These are phyloP conservation scores for Rhabdomys dilectus DNA, from an alignment of 2,113 vertebrate genomes.

Conservation along the genomic window DNA sequence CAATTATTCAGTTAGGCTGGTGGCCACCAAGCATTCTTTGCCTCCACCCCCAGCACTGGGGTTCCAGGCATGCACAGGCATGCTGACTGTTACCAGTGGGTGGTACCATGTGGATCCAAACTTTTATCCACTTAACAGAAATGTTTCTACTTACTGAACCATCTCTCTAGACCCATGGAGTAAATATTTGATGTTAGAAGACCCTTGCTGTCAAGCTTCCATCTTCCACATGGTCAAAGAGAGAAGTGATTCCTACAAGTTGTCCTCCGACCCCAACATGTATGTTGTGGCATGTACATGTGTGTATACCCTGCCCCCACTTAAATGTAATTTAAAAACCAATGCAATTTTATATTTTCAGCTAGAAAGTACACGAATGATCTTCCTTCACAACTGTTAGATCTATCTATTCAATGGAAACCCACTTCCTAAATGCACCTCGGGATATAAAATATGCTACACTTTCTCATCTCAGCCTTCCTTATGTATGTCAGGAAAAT, in stretches of 20 bases:
- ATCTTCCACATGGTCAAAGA: background rate
- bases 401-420: constrained; percentile 47
- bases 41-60: background rate
- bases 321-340: background rate
- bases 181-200: background rate
- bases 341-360: constrained; percentile 8
- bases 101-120: background rate
- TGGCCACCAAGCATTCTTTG: background rate
- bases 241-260: background rate
- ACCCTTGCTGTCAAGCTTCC: background rate
- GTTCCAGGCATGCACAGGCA: background rate
- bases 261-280: background rate
- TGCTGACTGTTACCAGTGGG: background rate
- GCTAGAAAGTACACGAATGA: constrained; percentile 11
- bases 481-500: background rate
- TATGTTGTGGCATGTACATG: background rate
- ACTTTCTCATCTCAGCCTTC: background rate
- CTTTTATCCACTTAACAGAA: background rate
- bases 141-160: background rate
- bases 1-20: background rate
- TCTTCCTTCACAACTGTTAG: background rate
- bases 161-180: background rate
- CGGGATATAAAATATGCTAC: constrained; percentile 19
- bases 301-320: too few relatives aligned
- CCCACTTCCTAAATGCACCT: background rate